Evolutionary conservation across 2,888 invertebrate species (phyloP).

Genomic region (Diaphora mendica): DNA sequence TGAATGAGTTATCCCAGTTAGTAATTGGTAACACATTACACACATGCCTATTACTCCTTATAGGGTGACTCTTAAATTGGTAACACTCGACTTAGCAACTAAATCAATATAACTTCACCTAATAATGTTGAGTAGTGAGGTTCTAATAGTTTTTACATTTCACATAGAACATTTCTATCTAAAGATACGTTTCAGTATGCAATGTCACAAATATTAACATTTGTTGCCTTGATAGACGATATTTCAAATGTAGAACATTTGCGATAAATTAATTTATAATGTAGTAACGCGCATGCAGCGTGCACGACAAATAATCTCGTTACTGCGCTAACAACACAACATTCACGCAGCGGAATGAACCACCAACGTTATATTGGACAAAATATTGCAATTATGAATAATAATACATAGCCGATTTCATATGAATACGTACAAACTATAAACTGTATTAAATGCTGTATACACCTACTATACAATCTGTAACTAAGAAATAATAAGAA

Average conservation of each 20-base stretch:
- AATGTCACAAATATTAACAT: neutral
- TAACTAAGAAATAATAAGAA: too few relatives aligned
- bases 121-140: too few relatives aligned
- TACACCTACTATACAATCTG: neutral
- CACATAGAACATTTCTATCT: neutral
- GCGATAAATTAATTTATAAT: neutral
- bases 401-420: neutral
- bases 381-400: neutral
- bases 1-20: too few relatives aligned
- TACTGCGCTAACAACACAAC: neutral
- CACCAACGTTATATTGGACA: neutral
- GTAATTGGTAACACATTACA: too few relatives aligned
- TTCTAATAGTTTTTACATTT: too few relatives aligned
- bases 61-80: too few relatives aligned
- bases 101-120: too few relatives aligned
- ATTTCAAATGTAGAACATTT: neutral
- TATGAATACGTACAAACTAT: neutral
- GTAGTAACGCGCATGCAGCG: neutral
- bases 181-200: neutral
- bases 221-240: neutral
- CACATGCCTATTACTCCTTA: too few relatives aligned
- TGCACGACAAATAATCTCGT: neutral
- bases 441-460: neutral
- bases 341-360: neutral
- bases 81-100: too few relatives aligned